Base-by-base conservation (phyloP, 2,113 vertebrate species). In the Ploceus nigricollis region DNA sequence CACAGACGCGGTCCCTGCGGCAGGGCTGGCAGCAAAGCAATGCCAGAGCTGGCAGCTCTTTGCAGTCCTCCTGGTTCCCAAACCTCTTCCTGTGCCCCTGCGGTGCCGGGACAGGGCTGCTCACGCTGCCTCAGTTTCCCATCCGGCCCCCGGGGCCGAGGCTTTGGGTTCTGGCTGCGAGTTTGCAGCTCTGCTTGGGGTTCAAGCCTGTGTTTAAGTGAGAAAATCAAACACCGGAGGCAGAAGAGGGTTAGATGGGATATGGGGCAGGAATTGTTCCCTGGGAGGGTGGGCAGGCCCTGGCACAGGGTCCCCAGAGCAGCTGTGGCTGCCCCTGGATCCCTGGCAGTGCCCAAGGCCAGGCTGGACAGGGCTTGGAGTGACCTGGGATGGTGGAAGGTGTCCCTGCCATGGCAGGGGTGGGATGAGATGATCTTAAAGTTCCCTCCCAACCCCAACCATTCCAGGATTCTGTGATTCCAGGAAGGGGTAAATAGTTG, bases 1-100 rank as follows among this genome's bases (percentile, higher is more conserved):
- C 60, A 1, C 23, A 3, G 28, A 4, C 0, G 7, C n/a, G 1
- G 6, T 10, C 19, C 61, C 45, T 1, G 5, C 2, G 5, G 71
- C 35, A 4, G 44, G 33, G 35, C 47, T 5, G 60, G 7, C 3
- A 35, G 75, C 1, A 25, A 2, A n/a, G 80, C 35, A 2, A 2
- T 7, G 13, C 3, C 75, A 6, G 31, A 48, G 25, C 70, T 20
- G 53, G 54, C 30, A 11, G 79, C 78, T 94, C 16, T 40, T 13
- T 18, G 81, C 45, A 82, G 57, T 85, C 15, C 81, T 54, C 15
- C 57, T 16, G 69, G 16, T 4, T 65, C 10, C 30, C 1, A 27
- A 48, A 47, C 27, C 80, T 22, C 71, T 24, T 60, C 56, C 42
- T 2, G 25, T 14, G 90, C 39, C 13, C 0, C 44, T 3, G 27